Conservation (phyloP, 1,140 invertebrate species). For the Nautilus pompilius region DNA sequence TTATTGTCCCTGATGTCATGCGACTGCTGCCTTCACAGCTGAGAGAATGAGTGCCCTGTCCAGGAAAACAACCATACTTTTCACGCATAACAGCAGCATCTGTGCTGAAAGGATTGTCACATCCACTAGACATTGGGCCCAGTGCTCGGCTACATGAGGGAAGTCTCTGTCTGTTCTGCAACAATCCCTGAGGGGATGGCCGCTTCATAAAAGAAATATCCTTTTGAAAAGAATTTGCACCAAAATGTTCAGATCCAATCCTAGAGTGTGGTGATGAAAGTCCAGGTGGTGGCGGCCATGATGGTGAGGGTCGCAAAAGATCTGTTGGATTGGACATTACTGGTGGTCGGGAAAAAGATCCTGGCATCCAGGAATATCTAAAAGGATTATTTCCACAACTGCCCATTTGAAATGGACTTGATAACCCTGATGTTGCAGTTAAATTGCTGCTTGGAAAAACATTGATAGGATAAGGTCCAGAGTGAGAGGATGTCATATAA, state of each 20-base stretch:
- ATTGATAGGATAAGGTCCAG: constrained; percentile 1
- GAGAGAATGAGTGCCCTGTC: not conserved
- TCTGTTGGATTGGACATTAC: constrained; percentile 3
- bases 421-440: not conserved
- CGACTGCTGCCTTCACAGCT: not conserved
- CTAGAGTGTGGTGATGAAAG: not conserved
- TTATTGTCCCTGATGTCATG: constrained; percentile 3
- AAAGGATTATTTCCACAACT: constrained; percentile 1
- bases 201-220: constrained; percentile 1
- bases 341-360: constrained; percentile 1
- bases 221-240: constrained; percentile 1
- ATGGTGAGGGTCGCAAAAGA: not conserved
- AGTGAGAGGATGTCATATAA: not conserved
- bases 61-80: constrained; percentile 4
- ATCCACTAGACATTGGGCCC: constrained; percentile 2
- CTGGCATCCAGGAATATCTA: constrained; percentile 1
- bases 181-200: not conserved
- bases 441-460: not conserved
- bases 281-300: constrained; percentile 1
- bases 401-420: constrained; percentile 3
- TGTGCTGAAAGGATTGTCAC: not conserved
- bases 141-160: not conserved
- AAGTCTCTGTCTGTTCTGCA: constrained; percentile 3
- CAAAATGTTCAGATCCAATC: constrained; percentile 1
- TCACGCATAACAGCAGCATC: constrained; percentile 2